These are phyloP conservation scores for Drosophila jambulina DNA, from an alignment of 1,140 invertebrate genomes.

Conservation along the genomic window DNA sequence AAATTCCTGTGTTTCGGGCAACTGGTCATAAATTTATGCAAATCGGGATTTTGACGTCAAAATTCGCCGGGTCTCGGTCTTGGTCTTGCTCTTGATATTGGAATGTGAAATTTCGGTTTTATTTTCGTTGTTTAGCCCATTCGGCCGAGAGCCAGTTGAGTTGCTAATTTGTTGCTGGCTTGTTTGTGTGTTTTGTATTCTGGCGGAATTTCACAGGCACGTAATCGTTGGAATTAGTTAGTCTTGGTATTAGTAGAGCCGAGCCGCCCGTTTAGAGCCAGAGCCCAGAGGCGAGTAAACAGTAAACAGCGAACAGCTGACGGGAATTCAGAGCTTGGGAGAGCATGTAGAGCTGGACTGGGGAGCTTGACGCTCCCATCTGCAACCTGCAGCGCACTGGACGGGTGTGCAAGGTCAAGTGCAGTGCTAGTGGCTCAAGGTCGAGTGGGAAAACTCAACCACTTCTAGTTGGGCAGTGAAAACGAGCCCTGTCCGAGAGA, in stretches of 20 bases:
- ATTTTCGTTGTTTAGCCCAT: constrained; percentile 37
- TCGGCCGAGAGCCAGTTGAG: constrained; percentile 41
- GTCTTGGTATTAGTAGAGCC: constrained; percentile 5
- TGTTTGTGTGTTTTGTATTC: constrained; percentile 23
- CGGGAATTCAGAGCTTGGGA: constrained; percentile 15
- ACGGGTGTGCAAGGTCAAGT: constrained; percentile 48
- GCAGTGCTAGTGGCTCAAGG: constrained; percentile 51
- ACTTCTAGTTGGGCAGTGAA: background rate
- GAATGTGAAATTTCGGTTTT: constrained; percentile 76
- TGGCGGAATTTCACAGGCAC: constrained; percentile 53
- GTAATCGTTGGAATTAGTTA: constrained; percentile 39
- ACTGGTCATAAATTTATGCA: constrained; percentile 68
- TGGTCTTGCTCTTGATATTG: constrained; percentile 48
- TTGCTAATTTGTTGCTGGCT: constrained; percentile 60
- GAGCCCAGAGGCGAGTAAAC: background rate
- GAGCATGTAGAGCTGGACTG: background rate
- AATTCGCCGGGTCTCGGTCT: constrained; percentile 56
- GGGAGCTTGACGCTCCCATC: background rate
- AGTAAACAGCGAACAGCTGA: constrained; percentile 52
- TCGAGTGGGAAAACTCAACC: constrained; percentile 12
- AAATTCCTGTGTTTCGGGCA: constrained; percentile 67
- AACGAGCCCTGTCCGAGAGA: background rate
- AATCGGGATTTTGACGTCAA: constrained; percentile 78
- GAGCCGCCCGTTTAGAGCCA: constrained; percentile 20
- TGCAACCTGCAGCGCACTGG: constrained; percentile 1